Evolutionary conservation across 2,888 invertebrate genomes (phyloP).

Genomic region (Papilio elwesi): DNA sequence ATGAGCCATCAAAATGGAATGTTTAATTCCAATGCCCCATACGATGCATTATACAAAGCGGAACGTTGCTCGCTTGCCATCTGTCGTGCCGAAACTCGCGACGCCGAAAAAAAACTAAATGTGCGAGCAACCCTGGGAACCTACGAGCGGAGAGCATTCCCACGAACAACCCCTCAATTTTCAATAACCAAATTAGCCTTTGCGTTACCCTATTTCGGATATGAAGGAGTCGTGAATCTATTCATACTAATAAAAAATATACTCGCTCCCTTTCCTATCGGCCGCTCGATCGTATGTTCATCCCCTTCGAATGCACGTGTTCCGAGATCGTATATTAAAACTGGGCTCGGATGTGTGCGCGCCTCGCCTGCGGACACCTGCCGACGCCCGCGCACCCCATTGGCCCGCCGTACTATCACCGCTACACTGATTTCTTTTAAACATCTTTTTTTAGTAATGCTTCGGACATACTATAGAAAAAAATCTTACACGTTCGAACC

Average conservation of each 20-base stretch:
- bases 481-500: slow-evolving; percentile 81
- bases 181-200: slow-evolving; percentile 85
- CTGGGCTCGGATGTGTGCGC: slow-evolving; percentile 70
- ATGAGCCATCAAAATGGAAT: slow-evolving; percentile 82
- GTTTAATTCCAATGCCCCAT: slow-evolving; percentile 81
- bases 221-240: slow-evolving; percentile 84
- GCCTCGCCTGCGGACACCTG: slow-evolving; percentile 75
- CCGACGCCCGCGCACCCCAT: slow-evolving; percentile 78
- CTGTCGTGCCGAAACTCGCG: slow-evolving; percentile 82
- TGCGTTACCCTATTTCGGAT: slow-evolving; percentile 85
- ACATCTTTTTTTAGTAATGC: slow-evolving; percentile 75
- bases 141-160: slow-evolving; percentile 86
- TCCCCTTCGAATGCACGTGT: slow-evolving; percentile 85
- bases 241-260: slow-evolving; percentile 81
- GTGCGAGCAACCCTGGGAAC: slow-evolving; percentile 87
- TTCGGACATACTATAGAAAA: slow-evolving; percentile 75
- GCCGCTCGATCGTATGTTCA: slow-evolving; percentile 61
- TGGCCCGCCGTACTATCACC: slow-evolving; percentile 79
- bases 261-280: slow-evolving; percentile 62
- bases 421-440: slow-evolving; percentile 83
- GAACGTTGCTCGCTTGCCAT: slow-evolving; percentile 81
- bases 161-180: slow-evolving; percentile 86
- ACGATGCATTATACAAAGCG: slow-evolving; percentile 81
- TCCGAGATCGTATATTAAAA: slow-evolving; percentile 78
- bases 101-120: slow-evolving; percentile 81